Base-by-base conservation (phyloP, 2,888 invertebrate species). In the Cabera pusaria region DNA sequence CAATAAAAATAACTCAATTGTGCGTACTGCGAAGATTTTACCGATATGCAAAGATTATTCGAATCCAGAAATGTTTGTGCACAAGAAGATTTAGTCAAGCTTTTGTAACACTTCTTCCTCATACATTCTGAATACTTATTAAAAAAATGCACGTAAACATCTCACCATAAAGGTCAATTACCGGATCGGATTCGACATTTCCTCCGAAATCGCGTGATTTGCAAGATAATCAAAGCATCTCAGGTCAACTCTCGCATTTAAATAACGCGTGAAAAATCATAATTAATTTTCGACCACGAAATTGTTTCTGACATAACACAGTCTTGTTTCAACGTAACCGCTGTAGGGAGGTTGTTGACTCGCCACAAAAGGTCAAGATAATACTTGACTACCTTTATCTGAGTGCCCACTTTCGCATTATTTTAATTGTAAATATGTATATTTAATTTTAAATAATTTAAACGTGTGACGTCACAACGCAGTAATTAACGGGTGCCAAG, bases 221-320 rank as follows among this genome's bases (percentile, higher is more conserved):
- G 16, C 20, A 35, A 14, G 23, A 18, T 33, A 24, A 34, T 24
- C 29, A 34, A 40, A 40, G 12, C 33, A 16, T 26, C 27, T 19
- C 23, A 5, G 9, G 5, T 6, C 24, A 24, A 9, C 18, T 33
- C 34, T 18, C 18, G 9, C 20, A 10, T 5, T 4, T 18, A 12
- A 33, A 33, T 24, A 29, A 26, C 36, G 42, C 36, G 35, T 44
- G 46, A 31, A 43, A 52, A 44, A 29, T 36, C 18, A 20, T 35
- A 47, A 44, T 44, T 6, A 36, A 31, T 39, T 37, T 44, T 34
- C 23, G 31, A 33, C 33, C 29, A 29, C 12, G 41, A 46, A 47
- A 48, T 45, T 49, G 42, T 40, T 32, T 43, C 24, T 53, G 45
- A 50, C 52, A 44, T 52, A 50, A 53, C 50, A 4, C 44, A 48